A percentile compares a stretch with the other conserved stretches of the same genome.
These are phyloP conservation scores for Dilophus febrilis DNA, from an alignment of 2,888 invertebrate species.

Conservation along the genomic window DNA sequence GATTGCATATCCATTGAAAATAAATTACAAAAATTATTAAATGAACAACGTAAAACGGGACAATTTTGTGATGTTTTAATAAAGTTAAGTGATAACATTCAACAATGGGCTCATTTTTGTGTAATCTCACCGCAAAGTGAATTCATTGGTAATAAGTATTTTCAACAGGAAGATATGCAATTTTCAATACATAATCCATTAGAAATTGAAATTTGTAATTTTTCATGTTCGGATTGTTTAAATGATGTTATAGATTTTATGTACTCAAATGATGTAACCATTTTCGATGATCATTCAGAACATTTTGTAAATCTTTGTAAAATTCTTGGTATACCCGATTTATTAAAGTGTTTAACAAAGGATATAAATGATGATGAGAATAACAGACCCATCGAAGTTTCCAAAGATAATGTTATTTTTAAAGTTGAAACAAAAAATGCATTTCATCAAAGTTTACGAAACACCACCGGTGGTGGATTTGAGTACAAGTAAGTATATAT, in stretches of 20 bases:
- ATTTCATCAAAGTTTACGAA: too few relatives aligned
- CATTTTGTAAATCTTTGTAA: constrained; percentile 25
- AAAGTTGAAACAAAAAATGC: background rate
- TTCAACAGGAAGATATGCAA: constrained; percentile 11
- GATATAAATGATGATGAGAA: background rate
- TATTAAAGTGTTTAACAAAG: constrained; percentile 18
- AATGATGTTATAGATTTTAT: constrained; percentile 25
- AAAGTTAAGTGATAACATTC: constrained; percentile 15
- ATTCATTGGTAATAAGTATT: constrained; percentile 22
- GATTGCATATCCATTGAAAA: too few relatives aligned
- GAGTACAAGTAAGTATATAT: background rate
- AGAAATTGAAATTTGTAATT: constrained; percentile 23
- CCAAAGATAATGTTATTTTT: background rate
- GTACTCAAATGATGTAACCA: constrained; percentile 20
- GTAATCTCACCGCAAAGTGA: constrained; percentile 26
- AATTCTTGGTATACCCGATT: constrained; percentile 21
- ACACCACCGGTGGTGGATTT: background rate
- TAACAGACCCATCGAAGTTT: background rate
- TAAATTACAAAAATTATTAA: constrained; percentile 25
- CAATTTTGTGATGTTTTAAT: constrained; percentile 24
- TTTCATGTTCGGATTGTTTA: constrained; percentile 21
- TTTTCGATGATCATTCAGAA: constrained; percentile 21
- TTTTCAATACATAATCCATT: constrained; percentile 28
- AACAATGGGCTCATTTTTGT: constrained; percentile 22
- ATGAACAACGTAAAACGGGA: constrained; percentile 23